These are phyloP conservation scores for Beaufortia kweichowensis DNA, from an alignment of 2,113 vertebrate species.

Conservation along the genomic window DNA sequence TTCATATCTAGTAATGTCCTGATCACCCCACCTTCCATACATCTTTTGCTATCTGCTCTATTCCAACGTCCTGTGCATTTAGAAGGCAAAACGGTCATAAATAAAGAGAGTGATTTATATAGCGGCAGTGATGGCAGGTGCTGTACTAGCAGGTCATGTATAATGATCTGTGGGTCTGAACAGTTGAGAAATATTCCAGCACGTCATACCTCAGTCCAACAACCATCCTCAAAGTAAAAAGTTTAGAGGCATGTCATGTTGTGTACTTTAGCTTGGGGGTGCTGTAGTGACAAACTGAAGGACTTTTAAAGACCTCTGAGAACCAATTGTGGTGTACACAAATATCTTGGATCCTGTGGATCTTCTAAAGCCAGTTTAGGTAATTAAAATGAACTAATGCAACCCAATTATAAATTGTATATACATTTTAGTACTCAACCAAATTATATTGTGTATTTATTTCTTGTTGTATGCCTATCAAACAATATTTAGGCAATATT, in stretches of 20 bases:
- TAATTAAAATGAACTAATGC: background rate
- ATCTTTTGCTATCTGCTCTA: background rate
- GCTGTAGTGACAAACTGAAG: background rate
- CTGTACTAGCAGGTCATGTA: background rate
- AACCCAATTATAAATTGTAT: too few species aligned
- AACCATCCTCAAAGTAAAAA: conserved; percentile 2
- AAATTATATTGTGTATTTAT: too few species aligned
- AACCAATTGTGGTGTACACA: background rate
- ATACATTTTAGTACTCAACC: too few species aligned
- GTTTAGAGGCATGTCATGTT: background rate
- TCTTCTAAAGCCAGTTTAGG: background rate
- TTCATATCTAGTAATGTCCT: background rate
- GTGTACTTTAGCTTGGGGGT: background rate
- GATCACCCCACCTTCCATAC: background rate
- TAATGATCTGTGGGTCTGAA: conserved; percentile 3
- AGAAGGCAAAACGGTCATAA: background rate
- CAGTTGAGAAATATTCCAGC: background rate
- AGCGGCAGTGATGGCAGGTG: conserved; percentile 13
- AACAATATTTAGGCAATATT: too few species aligned
- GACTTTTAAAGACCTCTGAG: background rate
- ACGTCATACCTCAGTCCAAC: background rate
- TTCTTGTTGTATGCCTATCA: too few species aligned
- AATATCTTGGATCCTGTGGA: background rate
- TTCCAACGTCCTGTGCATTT: background rate
- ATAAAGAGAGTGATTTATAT: conserved; percentile 1